Evolutionary conservation across 2,888 invertebrate species (phyloP), one percentile per base, ranked within the genome.

Genomic region (Sesia apiformis): DNA sequence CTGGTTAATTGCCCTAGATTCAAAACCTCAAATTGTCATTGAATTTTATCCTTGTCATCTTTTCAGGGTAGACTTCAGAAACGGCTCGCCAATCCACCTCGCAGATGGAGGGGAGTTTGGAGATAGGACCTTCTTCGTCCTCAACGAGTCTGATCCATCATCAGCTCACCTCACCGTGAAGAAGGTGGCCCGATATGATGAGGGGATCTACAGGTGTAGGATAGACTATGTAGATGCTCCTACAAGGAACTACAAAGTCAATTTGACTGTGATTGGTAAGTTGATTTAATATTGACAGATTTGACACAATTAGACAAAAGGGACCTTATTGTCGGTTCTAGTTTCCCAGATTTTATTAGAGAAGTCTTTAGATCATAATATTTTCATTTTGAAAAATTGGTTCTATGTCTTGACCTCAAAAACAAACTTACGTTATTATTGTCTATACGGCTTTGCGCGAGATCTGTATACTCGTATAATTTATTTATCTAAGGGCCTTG

Each of bases 171-270:
- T 96, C 51, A 93, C 93, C 63, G 93, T 96, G 63, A 92, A 93
- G 70, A 92, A 93, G 67, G 94, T 95, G 57, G 92, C 92, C 56
- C 80, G 90, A 50, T 91, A 91, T 39, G 97, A 97, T 69, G 95
- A 96, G 66, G 97, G 97, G 3, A 84, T 95, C 49, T 97, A 96
- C 79, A 91, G 97, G 56, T 97, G 97, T 78, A 91, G 97, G 64
- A 94, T 97, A 62, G 97, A 97, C 87, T 97, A 96, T 74, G 92
- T 94, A 58, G 94, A 96, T 80, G 95, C 96, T 0, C 97, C 97
- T 0, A 97, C 97, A 0, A 92, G 94, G 69, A 97, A 97, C 81
- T 96, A 94, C 72, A 92, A 93, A 71, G 94, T 96, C 71, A 96
- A 96, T 76, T 91, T 97, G 65, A 96, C 95, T 65, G 93, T 97